Evolutionary conservation across 2,113 vertebrate species (phyloP).

Genomic region (Bubo blakistoni): DNA sequence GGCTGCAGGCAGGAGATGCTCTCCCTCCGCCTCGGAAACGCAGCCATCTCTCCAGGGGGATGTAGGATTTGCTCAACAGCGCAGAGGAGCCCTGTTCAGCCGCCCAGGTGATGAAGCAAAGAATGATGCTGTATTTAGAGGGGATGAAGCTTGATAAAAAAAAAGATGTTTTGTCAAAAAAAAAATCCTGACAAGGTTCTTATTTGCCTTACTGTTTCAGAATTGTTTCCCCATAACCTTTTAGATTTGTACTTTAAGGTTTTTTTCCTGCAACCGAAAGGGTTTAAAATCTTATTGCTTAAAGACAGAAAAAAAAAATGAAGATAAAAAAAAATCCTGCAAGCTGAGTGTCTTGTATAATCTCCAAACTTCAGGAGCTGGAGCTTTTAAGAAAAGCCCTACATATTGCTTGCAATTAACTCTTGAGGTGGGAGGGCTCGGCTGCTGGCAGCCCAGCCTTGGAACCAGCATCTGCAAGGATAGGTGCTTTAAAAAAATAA

Average conservation of each 20-base stretch:
- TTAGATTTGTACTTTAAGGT: not conserved
- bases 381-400: conserved; percentile 40
- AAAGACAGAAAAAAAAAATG: not conserved
- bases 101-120: not conserved
- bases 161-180: not conserved
- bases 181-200: not conserved
- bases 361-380: conserved; percentile 34
- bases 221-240: not conserved
- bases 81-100: not conserved
- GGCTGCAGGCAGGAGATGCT: not conserved
- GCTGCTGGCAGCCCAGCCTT: not conserved
- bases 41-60: not conserved
- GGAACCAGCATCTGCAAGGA: not conserved
- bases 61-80: not conserved
- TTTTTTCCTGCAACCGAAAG: not conserved
- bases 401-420: not conserved
- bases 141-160: not conserved
- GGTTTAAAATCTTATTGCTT: conserved; percentile 28
- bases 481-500: not conserved
- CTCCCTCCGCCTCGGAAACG: not conserved
- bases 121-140: not conserved
- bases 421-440: not conserved
- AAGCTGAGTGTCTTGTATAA: conserved; percentile 51
- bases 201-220: not conserved
- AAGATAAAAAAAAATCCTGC: conserved; percentile 19